phyloP scores from a whole-genome alignment of 2,888 invertebrate species.

The Theodoxus fluviatilis region DNA sequence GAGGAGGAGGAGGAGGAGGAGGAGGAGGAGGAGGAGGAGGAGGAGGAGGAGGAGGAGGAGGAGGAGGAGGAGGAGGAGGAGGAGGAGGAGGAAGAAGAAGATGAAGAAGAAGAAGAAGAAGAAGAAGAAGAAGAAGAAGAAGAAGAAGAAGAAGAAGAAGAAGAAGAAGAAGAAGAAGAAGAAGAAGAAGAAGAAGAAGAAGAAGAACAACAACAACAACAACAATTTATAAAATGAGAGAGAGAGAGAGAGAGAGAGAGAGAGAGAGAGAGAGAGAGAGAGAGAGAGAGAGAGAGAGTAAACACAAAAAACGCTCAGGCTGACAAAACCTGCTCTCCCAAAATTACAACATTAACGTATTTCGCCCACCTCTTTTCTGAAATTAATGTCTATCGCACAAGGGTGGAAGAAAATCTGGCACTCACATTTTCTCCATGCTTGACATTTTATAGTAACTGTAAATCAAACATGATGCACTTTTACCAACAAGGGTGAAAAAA shows the following conservation, averaged over 20 bases:
- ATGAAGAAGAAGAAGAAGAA: neutral
- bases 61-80: neutral
- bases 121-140: neutral
- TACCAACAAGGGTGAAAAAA: too few species aligned
- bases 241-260: neutral
- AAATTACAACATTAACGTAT: too few species aligned
- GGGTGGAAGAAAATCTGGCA: too few species aligned
- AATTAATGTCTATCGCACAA: too few species aligned
- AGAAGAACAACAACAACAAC: neutral
- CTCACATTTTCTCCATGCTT: too few species aligned
- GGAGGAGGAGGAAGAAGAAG: too few species aligned
- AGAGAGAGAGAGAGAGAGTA: neutral
- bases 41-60: neutral
- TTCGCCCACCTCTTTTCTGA: too few species aligned
- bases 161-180: too few species aligned
- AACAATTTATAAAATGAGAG: conserved; percentile 6
- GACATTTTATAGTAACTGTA: too few species aligned
- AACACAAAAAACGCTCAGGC: neutral
- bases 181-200: conserved; percentile 1
- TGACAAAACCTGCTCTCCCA: too few species aligned
- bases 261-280: neutral
- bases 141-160: too few species aligned
- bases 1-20: neutral
- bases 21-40: neutral
- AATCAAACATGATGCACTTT: too few species aligned